Base-by-base conservation (phyloP, 23 tunicate species). In the Ascidia mentula region DNA sequence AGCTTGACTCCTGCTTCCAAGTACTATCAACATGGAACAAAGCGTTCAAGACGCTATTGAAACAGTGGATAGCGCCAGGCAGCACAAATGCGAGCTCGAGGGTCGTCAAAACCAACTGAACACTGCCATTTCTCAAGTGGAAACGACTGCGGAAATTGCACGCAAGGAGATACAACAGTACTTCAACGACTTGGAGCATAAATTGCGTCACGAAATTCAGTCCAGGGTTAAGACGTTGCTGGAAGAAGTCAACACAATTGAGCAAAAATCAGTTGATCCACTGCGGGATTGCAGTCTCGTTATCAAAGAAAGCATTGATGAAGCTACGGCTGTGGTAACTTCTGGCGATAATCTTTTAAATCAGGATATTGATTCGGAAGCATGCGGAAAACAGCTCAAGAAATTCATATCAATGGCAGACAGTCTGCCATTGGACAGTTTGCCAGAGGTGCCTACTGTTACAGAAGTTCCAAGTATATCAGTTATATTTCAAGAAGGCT, bases 81-180 rank as follows among this genome's bases (percentile, higher is more conserved):
- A 93, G 69, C 98, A 93, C 45, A 93, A 88, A 70, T 93, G 93
- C 40, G 90, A 93, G 72, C 77, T 93, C 4, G 98, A 93, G 84
- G 93, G 90, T 4, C 87, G 86, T 1, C 37, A 45, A 80, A 79
- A 86, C 1, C 93, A 80, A 35, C 78, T 93, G 36, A 65, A 75
- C 17, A 35, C 82, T 9, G 84, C 89, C 24, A 88, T 93, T 69
- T 34, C 46, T 3, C 98, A 93, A 82, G 94, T 93, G 18, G 38
- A 61, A 46, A 39, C 34, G 18, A 86, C 93, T n/a, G 88, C 95
- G 37, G 80, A 69, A 33, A 17, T 22, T 26, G 34, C 98, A 24
- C 80, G 81, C 31, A 46, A 93, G 31, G 87, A 88, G 34, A 85
- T 93, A 7, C 65, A 84, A 38, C 40, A 37, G 0, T 82, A 88